phyloP scores from a whole-genome alignment of 2,113 vertebrate species.

The Sceloporus undulatus region DNA sequence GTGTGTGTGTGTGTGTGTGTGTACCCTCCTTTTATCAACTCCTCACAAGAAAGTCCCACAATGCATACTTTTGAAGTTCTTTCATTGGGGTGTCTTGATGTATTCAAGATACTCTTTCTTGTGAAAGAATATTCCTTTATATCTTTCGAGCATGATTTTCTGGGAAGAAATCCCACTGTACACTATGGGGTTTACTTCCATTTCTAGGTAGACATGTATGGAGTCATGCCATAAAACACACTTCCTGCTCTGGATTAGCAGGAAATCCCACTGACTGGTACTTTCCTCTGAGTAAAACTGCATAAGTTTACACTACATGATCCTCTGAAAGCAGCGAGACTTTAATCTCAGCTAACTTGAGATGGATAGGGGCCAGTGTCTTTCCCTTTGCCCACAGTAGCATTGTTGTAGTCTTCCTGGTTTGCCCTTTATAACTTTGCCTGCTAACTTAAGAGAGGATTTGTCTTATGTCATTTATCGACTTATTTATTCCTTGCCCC shows the following conservation, averaged over 20 bases:
- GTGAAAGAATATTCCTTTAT: too few relatives aligned
- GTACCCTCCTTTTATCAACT: too few relatives aligned
- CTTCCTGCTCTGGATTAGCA: not conserved
- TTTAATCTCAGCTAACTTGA: not conserved
- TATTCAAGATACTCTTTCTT: too few relatives aligned
- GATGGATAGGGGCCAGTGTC: not conserved
- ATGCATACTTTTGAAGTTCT: too few relatives aligned
- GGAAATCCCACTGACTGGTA: not conserved
- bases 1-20: too few relatives aligned
- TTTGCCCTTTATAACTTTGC: not conserved
- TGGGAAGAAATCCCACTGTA: not conserved
- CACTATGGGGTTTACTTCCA: not conserved
- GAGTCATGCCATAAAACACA: not conserved
- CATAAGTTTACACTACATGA: not conserved
- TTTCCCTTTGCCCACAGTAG: not conserved
- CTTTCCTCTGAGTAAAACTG: not conserved
- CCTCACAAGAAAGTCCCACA: too few relatives aligned
- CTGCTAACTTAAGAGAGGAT: not conserved
- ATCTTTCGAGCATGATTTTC: not conserved
- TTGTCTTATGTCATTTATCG: not conserved
- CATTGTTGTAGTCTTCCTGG: not conserved
- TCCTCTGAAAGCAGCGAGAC: not conserved
- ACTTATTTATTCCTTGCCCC: constrained; percentile 32
- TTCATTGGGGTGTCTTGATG: too few relatives aligned
- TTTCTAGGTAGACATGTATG: not conserved